phyloP scores from a whole-genome alignment of 53 echinoderm and acorn worm species.

The Stichopus horrens region DNA sequence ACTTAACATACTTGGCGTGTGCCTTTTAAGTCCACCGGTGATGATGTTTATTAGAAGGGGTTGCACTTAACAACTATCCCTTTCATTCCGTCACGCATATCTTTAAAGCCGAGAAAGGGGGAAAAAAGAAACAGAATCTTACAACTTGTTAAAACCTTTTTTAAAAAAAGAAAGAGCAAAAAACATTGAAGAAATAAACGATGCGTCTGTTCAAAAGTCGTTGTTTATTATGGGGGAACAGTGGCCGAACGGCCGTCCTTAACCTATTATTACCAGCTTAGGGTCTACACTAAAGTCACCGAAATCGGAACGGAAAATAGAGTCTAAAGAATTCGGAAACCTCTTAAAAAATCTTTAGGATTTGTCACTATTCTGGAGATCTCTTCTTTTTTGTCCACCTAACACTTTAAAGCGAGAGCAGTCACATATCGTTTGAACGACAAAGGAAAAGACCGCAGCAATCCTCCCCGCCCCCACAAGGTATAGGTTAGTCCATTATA shows the following conservation, averaged over 20 bases:
- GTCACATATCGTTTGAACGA: no score
- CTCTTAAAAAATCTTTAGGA: background rate
- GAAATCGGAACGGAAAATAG: background rate
- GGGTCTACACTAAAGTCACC: slow-evolving; percentile 9
- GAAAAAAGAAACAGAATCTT: background rate
- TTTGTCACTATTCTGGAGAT: slow-evolving; percentile 17
- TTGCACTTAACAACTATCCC: no score
- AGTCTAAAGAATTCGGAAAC: slow-evolving; percentile 26
- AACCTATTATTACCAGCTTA: background rate
- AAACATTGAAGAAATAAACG: background rate
- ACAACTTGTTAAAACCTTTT: background rate
- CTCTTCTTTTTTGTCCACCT: no score
- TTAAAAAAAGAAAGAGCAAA: background rate
- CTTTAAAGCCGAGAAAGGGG: background rate
- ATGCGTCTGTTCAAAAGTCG: background rate
- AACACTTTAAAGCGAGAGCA: no score
- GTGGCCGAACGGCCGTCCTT: slow-evolving; percentile 9
- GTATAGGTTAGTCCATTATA: background rate
- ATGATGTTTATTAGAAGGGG: no score
- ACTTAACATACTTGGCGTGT: no score
- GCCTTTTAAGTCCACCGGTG: no score
- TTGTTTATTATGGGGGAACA: background rate
- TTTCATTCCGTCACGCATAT: background rate
- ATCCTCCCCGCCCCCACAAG: background rate
- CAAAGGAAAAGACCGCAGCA: no score